Percentiles rank a stretch among this genome's conserved stretches.
Evolutionary conservation across 1,140 invertebrate genomes (phyloP).

Genomic region (Xylocopa sonorina): DNA sequence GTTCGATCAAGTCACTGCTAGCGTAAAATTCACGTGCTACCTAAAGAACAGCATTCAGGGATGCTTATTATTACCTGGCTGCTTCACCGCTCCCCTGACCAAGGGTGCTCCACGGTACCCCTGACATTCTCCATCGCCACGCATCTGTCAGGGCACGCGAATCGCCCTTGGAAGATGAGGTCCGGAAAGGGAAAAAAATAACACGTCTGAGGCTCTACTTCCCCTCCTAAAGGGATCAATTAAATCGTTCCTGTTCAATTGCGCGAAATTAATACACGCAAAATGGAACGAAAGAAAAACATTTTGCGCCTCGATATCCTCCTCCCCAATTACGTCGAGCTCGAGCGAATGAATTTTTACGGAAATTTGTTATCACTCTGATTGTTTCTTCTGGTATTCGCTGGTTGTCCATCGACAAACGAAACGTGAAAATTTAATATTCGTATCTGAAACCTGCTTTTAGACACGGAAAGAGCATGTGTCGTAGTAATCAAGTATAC

Average conservation of each 20-base stretch:
- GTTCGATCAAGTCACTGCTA: conserved; percentile 75
- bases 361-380: accelerated
- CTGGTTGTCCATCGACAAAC: neutral
- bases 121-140: conserved; percentile 65
- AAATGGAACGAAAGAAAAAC: neutral
- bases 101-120: conserved; percentile 47
- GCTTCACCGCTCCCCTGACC: conserved; percentile 64
- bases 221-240: conserved; percentile 32
- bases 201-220: conserved; percentile 5
- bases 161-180: conserved; percentile 71
- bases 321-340: too few species aligned
- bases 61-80: conserved; percentile 77
- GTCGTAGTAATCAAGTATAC: conserved; percentile 27
- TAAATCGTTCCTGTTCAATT: conserved; percentile 31
- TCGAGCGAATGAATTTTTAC: too few species aligned
- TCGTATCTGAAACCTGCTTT: too few species aligned
- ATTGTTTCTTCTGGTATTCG: too few species aligned
- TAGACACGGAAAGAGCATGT: neutral
- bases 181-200: conserved; percentile 73
- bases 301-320: too few species aligned
- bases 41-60: conserved; percentile 65
- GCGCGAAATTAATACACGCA: conserved; percentile 22
- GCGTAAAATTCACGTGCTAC: conserved; percentile 62
- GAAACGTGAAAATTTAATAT: neutral
- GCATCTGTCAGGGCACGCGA: conserved; percentile 79